Percentiles rank a stretch among this genome's conserved stretches.
phyloP scores from a whole-genome alignment of 2,888 invertebrate genomes.

The Carabus problematicus region DNA sequence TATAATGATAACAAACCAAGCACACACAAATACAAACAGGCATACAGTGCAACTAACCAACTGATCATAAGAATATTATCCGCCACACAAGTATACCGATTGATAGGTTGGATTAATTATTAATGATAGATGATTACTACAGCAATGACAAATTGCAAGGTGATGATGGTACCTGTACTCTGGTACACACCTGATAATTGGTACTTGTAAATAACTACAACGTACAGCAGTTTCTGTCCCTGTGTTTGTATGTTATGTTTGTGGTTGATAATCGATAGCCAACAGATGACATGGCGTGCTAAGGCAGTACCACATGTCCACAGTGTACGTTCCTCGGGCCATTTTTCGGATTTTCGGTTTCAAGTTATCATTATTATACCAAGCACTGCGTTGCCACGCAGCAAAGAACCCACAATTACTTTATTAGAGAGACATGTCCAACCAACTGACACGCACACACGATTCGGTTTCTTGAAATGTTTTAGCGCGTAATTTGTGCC shows the following conservation, averaged over 20 bases:
- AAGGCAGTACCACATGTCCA: slow-evolving; percentile 28
- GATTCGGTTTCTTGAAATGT: slow-evolving; percentile 19
- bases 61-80: too few species aligned
- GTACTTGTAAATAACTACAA: not conserved
- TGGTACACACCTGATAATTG: not conserved
- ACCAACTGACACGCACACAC: slow-evolving; percentile 21
- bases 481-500: slow-evolving; percentile 17
- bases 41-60: too few species aligned
- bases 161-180: too few species aligned
- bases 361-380: slow-evolving; percentile 36
- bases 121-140: too few species aligned
- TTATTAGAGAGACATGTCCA: slow-evolving; percentile 25
- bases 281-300: slow-evolving; percentile 56
- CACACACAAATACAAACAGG: too few species aligned
- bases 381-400: slow-evolving; percentile 20
- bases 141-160: too few species aligned
- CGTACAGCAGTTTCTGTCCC: not conserved
- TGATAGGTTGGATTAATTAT: too few species aligned
- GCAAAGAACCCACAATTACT: slow-evolving; percentile 34
- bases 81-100: too few species aligned
- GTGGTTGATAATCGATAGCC: slow-evolving; percentile 57
- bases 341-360: slow-evolving; percentile 6
- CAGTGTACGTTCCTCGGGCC: not conserved
- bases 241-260: not conserved
- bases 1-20: too few species aligned